A percentile compares a stretch with the other conserved stretches of the same genome.
Evolutionary conservation across 2,797 vertebrate genomes (phyloP).

Genomic region (Typhlichthys eigenmanni): DNA sequence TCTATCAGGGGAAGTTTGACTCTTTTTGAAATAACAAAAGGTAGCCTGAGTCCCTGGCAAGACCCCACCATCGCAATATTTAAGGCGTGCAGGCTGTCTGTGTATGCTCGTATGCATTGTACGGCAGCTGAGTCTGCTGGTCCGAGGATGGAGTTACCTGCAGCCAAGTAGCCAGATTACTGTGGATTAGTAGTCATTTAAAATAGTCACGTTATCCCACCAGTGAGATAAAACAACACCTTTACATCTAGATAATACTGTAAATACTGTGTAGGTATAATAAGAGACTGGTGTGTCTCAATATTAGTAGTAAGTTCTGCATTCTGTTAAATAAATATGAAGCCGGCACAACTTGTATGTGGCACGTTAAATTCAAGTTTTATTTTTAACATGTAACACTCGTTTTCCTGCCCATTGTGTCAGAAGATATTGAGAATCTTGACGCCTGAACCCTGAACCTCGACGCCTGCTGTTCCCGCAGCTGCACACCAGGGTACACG

Average conservation of each 20-base stretch:
- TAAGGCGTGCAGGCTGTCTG: constrained; percentile 8
- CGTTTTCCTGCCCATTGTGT: constrained; percentile 37
- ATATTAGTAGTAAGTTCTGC: too few relatives aligned
- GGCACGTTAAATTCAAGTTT: too few relatives aligned
- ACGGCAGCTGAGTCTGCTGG: constrained; percentile 30
- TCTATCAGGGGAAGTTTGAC: constrained; percentile 20
- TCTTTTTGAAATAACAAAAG: constrained; percentile 33
- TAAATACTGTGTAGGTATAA: background rate
- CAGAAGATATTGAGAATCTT: constrained; percentile 39
- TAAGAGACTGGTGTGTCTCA: background rate
- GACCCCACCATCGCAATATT: constrained; percentile 14
- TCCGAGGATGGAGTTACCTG: constrained; percentile 72
- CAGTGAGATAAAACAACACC: constrained; percentile 58
- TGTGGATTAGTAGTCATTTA: constrained; percentile 75
- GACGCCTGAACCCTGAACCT: constrained; percentile 23
- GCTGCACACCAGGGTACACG: constrained; percentile 18
- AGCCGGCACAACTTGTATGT: too few relatives aligned
- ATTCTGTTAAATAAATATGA: too few relatives aligned
- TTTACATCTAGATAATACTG: constrained; percentile 32
- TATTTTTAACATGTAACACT: background rate
- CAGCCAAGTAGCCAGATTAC: constrained; percentile 76
- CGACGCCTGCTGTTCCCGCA: constrained; percentile 20
- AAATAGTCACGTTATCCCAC: constrained; percentile 78
- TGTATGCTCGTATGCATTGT: background rate
- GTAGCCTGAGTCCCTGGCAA: constrained; percentile 29